Base-by-base conservation (phyloP, 2,888 invertebrate species). In the Allacma fusca region DNA sequence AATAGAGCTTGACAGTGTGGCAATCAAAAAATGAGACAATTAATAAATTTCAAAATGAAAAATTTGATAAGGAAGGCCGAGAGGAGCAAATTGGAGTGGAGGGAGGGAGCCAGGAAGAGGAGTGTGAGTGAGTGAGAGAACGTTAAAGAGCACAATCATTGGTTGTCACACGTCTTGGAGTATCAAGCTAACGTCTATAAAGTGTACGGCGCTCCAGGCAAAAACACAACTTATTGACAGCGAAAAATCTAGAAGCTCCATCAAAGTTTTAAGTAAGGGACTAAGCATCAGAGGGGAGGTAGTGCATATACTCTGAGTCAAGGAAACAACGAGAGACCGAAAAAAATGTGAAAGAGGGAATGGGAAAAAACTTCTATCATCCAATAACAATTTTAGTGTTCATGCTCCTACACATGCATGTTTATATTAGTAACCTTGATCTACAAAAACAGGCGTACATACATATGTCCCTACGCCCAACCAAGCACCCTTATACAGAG, bases 171-270 rank as follows among this genome's bases (percentile, higher is more conserved):
- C 29, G 71, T 71, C 57, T 50, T 57, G 19, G 13, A 68, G 68
- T 34, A 68, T 68, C 44, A 44, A 24, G 26, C 23, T 43, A 43
- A 7, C 24, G 69, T 44, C 70, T 26, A 65, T 28, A 57, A 44
- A n/a, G 24, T 57, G 29, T 50, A 50, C 19, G 16, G 19, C 26
- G 72, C 72, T 62, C 29, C 26, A 59, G 73, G 64, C 73, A 40
- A 73, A 73, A 73, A 73, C 23, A 50, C 26, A 71, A 71, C 59
- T 71, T 71, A 71, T 71, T 71, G 71, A 71, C 71, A 57, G 59
- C 57, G 59, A 59, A 71, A 59, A 71, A 71, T 57, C 71, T 71
- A 59, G 57, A 59, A 71, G 59, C 71, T 71, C 71, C 71, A 71
- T 71, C 71, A 71, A 71, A 71, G 71, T 71, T 71, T 71, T 71